Base-by-base conservation (phyloP, 2,113 vertebrate genomes). In the Dissostichus mawsoni region DNA sequence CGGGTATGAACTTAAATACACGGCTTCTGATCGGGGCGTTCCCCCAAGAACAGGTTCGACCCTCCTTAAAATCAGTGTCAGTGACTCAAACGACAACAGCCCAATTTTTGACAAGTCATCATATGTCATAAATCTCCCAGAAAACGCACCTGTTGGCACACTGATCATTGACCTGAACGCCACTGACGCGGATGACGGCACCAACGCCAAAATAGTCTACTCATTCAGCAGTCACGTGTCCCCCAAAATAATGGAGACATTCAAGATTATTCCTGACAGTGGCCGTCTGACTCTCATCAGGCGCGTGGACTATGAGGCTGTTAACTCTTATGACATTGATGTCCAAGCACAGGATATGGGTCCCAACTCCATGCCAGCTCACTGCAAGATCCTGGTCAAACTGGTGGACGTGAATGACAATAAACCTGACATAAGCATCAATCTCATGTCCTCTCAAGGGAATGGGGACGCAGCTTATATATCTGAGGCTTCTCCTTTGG, bases 31-130 rank as follows among this genome's bases (percentile, higher is more conserved):
- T 78, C 95, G 95, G 90, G 98, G 98, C 83, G 96, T 97, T 75
- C 98, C 98, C 62, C 96, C 95, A 57, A 96, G 93, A 33, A 97
- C 96, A 1, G 98, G 98, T 14, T 96, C 97, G 0, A 97, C 98
- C 17, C 86, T 97, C 0, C 94, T 99, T 7, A 97, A 96, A 91
- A 98, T 99, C 68, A 98, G 93, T 82, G 95, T 99, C 12, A 94
- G 97, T 0, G 98, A 99, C 85, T 99, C 98, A 18, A 99, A 99
- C 10, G 98, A 99, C 83, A 99, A 99, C 94, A 99, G 98, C 64
- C 98, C 98, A 0, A 83, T 93, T 4, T 99, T 99, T 69, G 96
- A 98, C 56, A 95, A 96, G 52, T 95, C 95, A 9, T 97, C 96
- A 0, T 99, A 99, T 25, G 74, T 97, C 44, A 96, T 99, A 3